Evolutionary conservation across 2,113 vertebrate genomes (phyloP), one percentile per base, ranked within the genome.

Genomic region (Gadus chalcogrammus): DNA sequence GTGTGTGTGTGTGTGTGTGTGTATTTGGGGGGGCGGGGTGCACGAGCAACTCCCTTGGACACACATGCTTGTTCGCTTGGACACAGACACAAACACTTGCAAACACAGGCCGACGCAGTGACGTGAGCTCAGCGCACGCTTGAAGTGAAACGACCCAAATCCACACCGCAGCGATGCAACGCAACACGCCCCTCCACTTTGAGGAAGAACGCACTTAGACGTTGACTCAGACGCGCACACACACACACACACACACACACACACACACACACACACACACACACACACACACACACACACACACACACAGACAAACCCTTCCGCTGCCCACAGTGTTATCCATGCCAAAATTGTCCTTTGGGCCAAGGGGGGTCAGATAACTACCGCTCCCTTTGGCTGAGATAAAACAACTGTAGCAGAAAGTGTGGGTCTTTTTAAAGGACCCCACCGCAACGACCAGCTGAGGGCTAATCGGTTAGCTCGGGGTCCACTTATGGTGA

Each of bases 21-120:
- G 42, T 3, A 5, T 48, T 6, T 42, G 38, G 42, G 42, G 42
- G 82, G 82, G 71, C 15, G 72, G 79, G 62, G 79, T 85, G 78
- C 78, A 83, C 87, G 87, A 84, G 42, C 80, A 84, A 81, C 81
- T 78, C 73, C 78, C 78, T 72, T 70, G 66, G 77, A 71, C 80
- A 64, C 72, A 64, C 72, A 73, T 61, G 61, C 82, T 75, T 20
- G 59, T 73, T 86, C 74, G 70, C 78, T 79, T 70, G 78, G 73
- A 80, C 71, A 31, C 72, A 71, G 64, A 61, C 70, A 61, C 70
- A 79, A 24, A 58, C 38, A 5, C 38, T 24, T 4, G 16, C 24
- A 68, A 28, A 68, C 27, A 68, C 52, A 68, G 15, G 55, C 60
- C 24, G 28, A 55, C 11, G n/a, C n/a, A 61, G 70, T 64, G 71